These are phyloP conservation scores for human DNA, from an alignment of 2,113 vertebrate genomes.

Conservation along the genomic window GRCh38 chr3:35196501-35197000, in stretches of 20 bases:
- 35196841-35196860: not conserved
- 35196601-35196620: not conserved
- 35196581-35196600: not conserved
- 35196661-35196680: not conserved
- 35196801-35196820: not conserved
- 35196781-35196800: not conserved
- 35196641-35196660: not conserved
- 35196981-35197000: not conserved
- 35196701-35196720: accelerated
- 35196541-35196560: not conserved
- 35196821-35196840: not conserved
- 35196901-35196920: not conserved
- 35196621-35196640: not conserved
- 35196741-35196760: not conserved
- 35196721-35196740: accelerated
- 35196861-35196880: not conserved
- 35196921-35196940: not conserved
- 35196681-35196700: not conserved
- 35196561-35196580: not conserved
- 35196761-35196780: not conserved
- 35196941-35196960: not conserved
- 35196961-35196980: not conserved
- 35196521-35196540: not conserved
- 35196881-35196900: not conserved
- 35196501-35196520: not conserved